Conservation (phyloP, 2,797 vertebrate species). For the Sorex maritimensis region DNA sequence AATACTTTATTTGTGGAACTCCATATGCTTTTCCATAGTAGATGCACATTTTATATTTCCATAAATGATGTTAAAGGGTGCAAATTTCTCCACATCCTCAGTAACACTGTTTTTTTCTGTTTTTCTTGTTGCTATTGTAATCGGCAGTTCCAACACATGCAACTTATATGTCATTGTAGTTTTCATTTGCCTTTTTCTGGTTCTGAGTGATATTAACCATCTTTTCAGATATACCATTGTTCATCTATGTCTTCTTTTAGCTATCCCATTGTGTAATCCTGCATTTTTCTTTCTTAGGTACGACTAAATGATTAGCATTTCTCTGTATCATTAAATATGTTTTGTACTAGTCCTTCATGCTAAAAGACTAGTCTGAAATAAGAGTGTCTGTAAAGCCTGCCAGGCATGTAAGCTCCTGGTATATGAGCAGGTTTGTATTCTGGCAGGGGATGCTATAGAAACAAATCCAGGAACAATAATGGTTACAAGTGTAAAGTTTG, state of each 20-base stretch:
- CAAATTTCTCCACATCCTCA: background rate
- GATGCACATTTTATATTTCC: background rate
- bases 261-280: background rate
- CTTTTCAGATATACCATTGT: background rate
- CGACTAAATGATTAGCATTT: conserved; percentile 4
- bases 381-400: background rate
- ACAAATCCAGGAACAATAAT: background rate
- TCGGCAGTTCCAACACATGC: background rate
- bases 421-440: background rate
- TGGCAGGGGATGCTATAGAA: background rate
- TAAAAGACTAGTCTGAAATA: conserved; percentile 33
- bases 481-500: conserved; percentile 9
- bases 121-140: background rate
- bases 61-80: background rate
- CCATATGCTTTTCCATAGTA: background rate
- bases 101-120: conserved; percentile 8
- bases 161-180: background rate
- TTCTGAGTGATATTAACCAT: background rate
- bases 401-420: background rate
- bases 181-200: background rate
- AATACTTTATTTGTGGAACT: background rate
- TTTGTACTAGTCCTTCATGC: conserved; percentile 24
- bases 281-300: background rate
- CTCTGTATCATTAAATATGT: background rate
- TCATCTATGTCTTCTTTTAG: background rate